These are phyloP conservation scores for Erpobdella octoculata DNA, from an alignment of 2,888 invertebrate species.

Conservation along the genomic window DNA sequence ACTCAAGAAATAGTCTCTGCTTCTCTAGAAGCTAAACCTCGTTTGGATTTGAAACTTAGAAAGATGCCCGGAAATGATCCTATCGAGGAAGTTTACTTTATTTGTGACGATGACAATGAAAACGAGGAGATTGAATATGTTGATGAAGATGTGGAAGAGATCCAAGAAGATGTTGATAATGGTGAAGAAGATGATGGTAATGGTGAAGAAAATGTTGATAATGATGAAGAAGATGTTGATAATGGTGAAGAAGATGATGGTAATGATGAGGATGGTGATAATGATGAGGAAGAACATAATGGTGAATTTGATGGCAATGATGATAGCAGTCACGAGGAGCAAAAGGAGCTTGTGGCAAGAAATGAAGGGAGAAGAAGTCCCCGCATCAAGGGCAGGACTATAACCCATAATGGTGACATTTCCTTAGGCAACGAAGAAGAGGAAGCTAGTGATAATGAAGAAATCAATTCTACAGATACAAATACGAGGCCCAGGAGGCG, in stretches of 20 bases:
- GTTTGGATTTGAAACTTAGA: not conserved
- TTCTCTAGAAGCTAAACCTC: not conserved
- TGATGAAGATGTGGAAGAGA: not conserved
- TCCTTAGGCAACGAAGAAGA: not conserved
- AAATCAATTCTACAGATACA: no score
- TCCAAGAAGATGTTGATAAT: not conserved
- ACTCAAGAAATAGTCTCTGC: not conserved
- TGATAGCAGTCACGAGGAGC: conserved; percentile 2
- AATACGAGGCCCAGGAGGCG: not conserved
- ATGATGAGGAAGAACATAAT: not conserved
- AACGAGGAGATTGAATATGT: not conserved
- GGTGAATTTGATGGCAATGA: conserved; percentile 15
- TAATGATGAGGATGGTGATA: not conserved
- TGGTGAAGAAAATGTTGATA: not conserved
- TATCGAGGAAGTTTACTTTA: conserved; percentile 3
- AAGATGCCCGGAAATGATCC: not conserved
- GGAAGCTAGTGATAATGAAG: not conserved
- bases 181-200: not conserved
- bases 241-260: not conserved
- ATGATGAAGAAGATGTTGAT: not conserved
- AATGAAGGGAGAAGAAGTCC: conserved; percentile 7
- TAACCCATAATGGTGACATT: conserved; percentile 7
- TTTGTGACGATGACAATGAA: conserved; percentile 6
- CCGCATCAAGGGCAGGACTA: no score
- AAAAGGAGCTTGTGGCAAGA: not conserved